Conservation (phyloP, 2,888 invertebrate genomes). For the Pachymerium ferrugineum region DNA sequence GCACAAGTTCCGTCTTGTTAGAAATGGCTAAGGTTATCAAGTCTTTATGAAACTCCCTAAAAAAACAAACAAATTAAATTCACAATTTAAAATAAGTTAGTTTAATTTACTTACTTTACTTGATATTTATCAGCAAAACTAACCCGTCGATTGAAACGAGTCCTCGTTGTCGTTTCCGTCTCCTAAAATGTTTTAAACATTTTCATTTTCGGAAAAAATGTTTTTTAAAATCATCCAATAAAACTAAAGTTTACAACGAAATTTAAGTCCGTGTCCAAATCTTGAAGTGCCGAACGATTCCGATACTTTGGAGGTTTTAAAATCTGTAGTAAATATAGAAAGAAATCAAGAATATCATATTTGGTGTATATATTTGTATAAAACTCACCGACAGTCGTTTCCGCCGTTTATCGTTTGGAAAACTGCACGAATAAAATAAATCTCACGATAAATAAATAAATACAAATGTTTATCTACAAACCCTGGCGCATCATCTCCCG, state of each 20-base stretch:
- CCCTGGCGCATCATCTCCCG: too few relatives aligned
- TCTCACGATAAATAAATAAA: too few relatives aligned
- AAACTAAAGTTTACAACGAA: background rate
- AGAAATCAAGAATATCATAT: too few relatives aligned
- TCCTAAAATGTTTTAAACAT: background rate
- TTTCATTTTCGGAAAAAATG: background rate
- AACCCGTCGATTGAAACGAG: background rate
- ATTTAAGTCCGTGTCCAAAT: background rate
- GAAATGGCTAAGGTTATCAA: background rate
- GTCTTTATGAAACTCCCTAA: background rate
- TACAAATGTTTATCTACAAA: too few relatives aligned
- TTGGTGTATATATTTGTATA: too few relatives aligned
- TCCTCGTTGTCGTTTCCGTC: background rate
- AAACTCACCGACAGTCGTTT: background rate
- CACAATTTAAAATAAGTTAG: background rate
- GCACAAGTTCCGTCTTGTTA: background rate
- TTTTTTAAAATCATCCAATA: background rate
- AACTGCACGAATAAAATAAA: too few relatives aligned
- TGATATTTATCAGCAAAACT: constrained; percentile 3
- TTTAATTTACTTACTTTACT: background rate
- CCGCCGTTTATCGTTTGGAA: background rate
- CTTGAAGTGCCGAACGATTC: background rate
- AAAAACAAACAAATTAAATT: background rate
- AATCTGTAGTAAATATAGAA: background rate
- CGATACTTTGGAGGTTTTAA: background rate